Conservation (phyloP, 1,140 invertebrate species). For the Littorina saxatilis region DNA sequence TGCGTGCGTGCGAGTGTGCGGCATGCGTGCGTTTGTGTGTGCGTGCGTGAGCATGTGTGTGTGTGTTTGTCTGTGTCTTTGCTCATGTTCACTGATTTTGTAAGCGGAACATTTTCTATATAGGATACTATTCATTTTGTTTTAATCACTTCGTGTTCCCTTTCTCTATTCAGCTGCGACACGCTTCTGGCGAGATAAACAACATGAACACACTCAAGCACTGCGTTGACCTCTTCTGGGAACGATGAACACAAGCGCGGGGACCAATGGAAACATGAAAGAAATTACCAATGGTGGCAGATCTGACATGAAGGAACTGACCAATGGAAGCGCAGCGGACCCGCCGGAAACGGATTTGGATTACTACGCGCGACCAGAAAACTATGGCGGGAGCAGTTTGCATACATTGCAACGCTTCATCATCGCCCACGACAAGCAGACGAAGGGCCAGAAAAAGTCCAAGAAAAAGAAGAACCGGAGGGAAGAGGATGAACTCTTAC, state of each 20-base stretch:
- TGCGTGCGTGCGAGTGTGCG: too few relatives aligned
- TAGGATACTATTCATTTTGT: background rate
- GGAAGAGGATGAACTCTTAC: conserved; percentile 51
- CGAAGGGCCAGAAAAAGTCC: conserved; percentile 40
- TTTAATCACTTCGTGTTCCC: background rate
- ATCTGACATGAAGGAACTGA: background rate
- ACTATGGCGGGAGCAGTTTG: conserved; percentile 67
- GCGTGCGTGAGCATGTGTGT: too few relatives aligned
- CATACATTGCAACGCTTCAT: conserved; percentile 54
- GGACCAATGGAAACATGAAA: background rate
- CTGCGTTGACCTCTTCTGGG: background rate
- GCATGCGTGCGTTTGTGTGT: too few relatives aligned
- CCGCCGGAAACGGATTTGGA: conserved; percentile 65
- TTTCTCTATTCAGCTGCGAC: background rate
- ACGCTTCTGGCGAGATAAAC: background rate
- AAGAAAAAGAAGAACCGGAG: conserved; percentile 54
- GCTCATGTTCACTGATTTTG: too few relatives aligned
- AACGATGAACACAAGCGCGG: background rate
- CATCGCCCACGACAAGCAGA: conserved; percentile 55
- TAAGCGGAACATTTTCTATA: too few relatives aligned
- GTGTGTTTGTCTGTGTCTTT: too few relatives aligned
- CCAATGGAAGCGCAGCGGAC: conserved; percentile 35
- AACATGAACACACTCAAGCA: background rate
- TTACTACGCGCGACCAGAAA: conserved; percentile 66
- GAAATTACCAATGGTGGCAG: background rate